Conservation (phyloP, 2,888 invertebrate species). For the Hydrotaea diabolus region DNA sequence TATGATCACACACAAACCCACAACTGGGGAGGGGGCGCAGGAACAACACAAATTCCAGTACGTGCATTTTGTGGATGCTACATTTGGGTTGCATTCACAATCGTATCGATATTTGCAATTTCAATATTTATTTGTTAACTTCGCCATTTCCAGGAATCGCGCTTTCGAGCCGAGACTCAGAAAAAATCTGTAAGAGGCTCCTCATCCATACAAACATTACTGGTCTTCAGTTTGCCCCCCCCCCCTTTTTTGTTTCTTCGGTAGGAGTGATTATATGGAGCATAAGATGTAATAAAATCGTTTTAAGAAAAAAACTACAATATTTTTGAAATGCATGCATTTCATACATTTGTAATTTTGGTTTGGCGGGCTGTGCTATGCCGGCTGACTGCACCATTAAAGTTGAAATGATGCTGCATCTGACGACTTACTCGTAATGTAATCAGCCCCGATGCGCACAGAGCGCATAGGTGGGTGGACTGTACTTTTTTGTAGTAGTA, state of each 20-base stretch:
- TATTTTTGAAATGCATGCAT: slow-evolving; percentile 14
- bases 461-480: neutral
- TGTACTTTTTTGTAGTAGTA: neutral
- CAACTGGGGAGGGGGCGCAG: neutral
- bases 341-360: neutral
- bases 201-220: too few species aligned
- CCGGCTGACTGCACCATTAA: too few species aligned
- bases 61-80: neutral
- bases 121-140: neutral
- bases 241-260: neutral
- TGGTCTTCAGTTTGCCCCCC: neutral
- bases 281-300: slow-evolving; percentile 51
- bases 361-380: too few species aligned
- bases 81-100: neutral
- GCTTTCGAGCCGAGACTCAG: neutral
- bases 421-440: slow-evolving; percentile 26
- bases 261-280: slow-evolving; percentile 33
- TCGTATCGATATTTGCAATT: neutral
- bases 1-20: slow-evolving; percentile 19
- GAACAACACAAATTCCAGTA: neutral
- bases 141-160: slow-evolving; percentile 14
- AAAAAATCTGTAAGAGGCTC: too few species aligned
- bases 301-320: neutral
- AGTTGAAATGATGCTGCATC: slow-evolving; percentile 1
- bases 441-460: neutral